phyloP scores from a whole-genome alignment of 1,140 invertebrate species.

The Antheraea mylitta region DNA sequence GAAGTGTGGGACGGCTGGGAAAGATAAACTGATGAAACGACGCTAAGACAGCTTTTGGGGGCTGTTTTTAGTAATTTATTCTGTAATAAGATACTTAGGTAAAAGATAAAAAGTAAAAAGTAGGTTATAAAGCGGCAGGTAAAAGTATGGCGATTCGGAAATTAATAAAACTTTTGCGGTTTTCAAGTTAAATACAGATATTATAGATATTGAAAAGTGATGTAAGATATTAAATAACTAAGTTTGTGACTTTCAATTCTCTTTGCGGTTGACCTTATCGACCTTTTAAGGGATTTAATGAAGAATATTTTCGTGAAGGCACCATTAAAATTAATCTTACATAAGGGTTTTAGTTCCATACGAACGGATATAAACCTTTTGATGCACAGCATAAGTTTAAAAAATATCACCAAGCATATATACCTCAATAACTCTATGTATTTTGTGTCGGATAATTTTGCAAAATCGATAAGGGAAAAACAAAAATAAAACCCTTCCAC shows the following conservation, averaged over 20 bases:
- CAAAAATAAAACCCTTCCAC: too few relatives aligned
- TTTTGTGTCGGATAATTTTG: too few relatives aligned
- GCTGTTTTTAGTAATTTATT: conserved; percentile 25
- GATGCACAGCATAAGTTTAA: too few relatives aligned
- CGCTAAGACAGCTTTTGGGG: conserved; percentile 19
- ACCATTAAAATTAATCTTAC: too few relatives aligned
- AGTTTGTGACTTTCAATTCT: not conserved
- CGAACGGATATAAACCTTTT: too few relatives aligned
- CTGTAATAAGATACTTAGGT: conserved; percentile 5
- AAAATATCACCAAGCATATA: too few relatives aligned
- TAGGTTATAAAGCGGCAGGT: not conserved
- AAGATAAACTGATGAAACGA: conserved; percentile 38
- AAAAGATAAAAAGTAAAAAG: conserved; percentile 2
- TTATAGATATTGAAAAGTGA: not conserved
- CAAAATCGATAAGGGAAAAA: too few relatives aligned
- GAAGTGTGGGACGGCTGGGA: conserved; percentile 27
- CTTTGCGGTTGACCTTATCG: too few relatives aligned
- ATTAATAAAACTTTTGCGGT: conserved; percentile 6
- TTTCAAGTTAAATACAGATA: not conserved
- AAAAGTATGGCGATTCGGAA: not conserved
- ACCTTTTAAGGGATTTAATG: too few relatives aligned
- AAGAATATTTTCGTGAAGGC: too few relatives aligned
- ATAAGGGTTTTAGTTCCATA: too few relatives aligned
- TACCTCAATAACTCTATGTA: too few relatives aligned
- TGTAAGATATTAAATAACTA: not conserved